phyloP scores from a whole-genome alignment of 2,888 invertebrate species.

The Rhingia campestris region DNA sequence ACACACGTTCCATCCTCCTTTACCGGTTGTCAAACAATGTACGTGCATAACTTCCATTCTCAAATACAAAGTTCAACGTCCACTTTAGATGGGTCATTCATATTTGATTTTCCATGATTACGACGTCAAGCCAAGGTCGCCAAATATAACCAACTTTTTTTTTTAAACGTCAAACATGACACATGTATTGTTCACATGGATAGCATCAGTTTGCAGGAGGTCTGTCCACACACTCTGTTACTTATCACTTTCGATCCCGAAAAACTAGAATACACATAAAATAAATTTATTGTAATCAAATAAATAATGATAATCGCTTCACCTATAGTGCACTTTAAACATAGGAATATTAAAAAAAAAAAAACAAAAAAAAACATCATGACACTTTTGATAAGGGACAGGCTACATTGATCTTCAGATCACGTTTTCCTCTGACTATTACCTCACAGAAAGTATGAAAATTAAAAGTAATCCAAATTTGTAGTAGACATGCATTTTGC shows the following conservation, averaged over 20 bases:
- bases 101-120: conserved; percentile 30
- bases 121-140: conserved; percentile 35
- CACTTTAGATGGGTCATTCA: conserved; percentile 33
- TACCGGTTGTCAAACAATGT: conserved; percentile 13
- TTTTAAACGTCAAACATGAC: conserved; percentile 28
- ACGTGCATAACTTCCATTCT: conserved; percentile 29
- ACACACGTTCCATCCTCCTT: too few species aligned
- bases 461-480: conserved; percentile 81
- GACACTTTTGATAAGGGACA: conserved; percentile 65
- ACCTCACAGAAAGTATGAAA: conserved; percentile 81
- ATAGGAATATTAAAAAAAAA: conserved; percentile 4
- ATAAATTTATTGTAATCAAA: conserved; percentile 33
- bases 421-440: conserved; percentile 66
- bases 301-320: conserved; percentile 47
- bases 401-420: conserved; percentile 20
- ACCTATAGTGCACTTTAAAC: conserved; percentile 54
- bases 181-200: conserved; percentile 1
- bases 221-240: neutral
- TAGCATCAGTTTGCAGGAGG: conserved; percentile 20
- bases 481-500: conserved; percentile 80
- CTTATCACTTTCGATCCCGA: conserved; percentile 15
- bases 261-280: conserved; percentile 16
- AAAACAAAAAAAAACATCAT: conserved; percentile 13
- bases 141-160: neutral
- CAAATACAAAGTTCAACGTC: conserved; percentile 58